Evolutionary conservation across 1,140 invertebrate species (phyloP).

Genomic region (Saccostrea cuccullata): DNA sequence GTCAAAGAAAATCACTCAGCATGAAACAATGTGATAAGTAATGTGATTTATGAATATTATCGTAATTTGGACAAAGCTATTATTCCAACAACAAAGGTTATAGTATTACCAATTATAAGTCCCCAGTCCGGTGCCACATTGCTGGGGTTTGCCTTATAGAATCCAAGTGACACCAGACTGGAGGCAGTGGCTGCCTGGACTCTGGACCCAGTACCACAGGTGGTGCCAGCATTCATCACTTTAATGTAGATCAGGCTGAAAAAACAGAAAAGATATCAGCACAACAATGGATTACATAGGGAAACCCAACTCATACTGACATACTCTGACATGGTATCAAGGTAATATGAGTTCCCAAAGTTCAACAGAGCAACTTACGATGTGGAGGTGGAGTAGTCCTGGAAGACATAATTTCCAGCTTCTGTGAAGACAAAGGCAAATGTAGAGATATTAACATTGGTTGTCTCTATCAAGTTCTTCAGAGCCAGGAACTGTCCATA

Average conservation of each 20-base stretch:
- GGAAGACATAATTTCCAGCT: conserved; percentile 74
- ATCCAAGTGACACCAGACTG: conserved; percentile 68
- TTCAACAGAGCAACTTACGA: background rate
- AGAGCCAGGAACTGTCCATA: conserved; percentile 74
- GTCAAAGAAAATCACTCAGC: conserved; percentile 32
- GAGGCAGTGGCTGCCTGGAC: conserved; percentile 67
- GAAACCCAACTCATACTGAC: no score
- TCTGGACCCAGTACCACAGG: conserved; percentile 65
- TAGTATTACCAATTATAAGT: conserved; percentile 71
- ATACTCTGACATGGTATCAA: no score
- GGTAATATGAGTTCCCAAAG: no score
- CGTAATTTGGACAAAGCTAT: background rate
- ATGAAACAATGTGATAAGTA: no score
- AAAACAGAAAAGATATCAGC: background rate
- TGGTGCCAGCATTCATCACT: conserved; percentile 69
- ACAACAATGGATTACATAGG: no score
- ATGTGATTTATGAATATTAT: no score
- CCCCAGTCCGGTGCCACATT: conserved; percentile 76
- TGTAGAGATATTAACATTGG: conserved; percentile 71
- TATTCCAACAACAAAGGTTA: conserved; percentile 4
- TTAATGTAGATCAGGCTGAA: conserved; percentile 60
- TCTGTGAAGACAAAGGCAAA: conserved; percentile 74
- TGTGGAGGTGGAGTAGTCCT: conserved; percentile 65
- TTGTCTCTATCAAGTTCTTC: conserved; percentile 68
- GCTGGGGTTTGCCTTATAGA: conserved; percentile 62